Percentiles rank a stretch among this genome's conserved stretches.
Conservation (phyloP, 2,797 vertebrate genomes). For the Darevskia mixta region DNA sequence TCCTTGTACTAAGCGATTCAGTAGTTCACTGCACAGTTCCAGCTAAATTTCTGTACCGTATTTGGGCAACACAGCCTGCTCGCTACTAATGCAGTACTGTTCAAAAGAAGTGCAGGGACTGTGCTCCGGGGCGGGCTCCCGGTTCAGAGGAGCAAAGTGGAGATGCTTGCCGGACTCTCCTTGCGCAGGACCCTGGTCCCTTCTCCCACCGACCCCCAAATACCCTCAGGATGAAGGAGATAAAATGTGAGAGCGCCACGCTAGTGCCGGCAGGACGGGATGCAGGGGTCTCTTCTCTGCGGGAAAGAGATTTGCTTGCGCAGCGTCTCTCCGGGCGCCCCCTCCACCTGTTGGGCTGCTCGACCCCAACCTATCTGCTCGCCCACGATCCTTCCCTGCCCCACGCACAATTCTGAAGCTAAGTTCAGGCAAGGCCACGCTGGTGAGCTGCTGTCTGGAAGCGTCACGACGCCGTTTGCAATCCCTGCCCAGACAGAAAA, state of each 20-base stretch:
- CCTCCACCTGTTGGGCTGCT: background rate
- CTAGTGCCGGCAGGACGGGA: background rate
- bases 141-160: background rate
- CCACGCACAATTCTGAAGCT: background rate
- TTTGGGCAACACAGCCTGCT: background rate
- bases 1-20: background rate
- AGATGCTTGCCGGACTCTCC: no score
- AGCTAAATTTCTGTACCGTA: background rate
- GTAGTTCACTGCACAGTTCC: background rate
- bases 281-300: background rate
- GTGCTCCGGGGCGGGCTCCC: background rate
- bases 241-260: no score
- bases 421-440: background rate
- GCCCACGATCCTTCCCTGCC: background rate
- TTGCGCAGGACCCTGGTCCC: background rate
- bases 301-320: background rate
- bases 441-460: background rate
- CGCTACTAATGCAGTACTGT: conserved; percentile 23
- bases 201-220: background rate
- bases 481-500: no score
- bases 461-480: background rate
- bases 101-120: conserved; percentile 52
- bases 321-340: background rate
- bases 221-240: no score
- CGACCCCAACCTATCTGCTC: background rate